Conservation (phyloP, 2,888 invertebrate genomes). For the Callinectes sapidus region DNA sequence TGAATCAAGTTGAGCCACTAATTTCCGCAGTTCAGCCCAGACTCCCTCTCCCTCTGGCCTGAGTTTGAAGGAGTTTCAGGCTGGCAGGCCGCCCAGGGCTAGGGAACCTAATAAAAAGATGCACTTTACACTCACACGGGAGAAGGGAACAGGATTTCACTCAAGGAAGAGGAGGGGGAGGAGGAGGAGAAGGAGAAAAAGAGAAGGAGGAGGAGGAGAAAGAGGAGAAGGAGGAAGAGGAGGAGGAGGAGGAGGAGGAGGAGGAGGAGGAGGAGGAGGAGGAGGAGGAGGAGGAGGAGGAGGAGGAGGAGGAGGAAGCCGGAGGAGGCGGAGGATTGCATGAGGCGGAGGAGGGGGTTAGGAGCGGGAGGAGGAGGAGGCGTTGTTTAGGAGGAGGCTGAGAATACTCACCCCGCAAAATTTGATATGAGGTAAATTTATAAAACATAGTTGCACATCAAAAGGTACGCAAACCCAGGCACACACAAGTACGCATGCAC, state of each 20-base stretch:
- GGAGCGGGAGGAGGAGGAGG: not conserved
- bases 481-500: not conserved
- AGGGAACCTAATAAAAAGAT: not conserved
- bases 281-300: no score
- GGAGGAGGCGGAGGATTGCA: not conserved
- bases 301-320: no score
- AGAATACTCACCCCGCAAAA: not conserved
- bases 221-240: no score
- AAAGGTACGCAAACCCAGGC: not conserved
- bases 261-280: no score
- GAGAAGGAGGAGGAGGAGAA: not conserved
- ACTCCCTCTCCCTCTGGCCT: not conserved
- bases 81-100: not conserved
- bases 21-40: not conserved
- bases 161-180: not conserved
- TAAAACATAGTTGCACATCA: not conserved
- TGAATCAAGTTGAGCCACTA: slow-evolving; percentile 2
- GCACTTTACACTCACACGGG: not conserved
- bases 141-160: slow-evolving; percentile 25
- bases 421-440: not conserved
- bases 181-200: not conserved
- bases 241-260: no score
- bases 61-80: not conserved
- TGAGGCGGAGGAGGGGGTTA: not conserved
- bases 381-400: not conserved